Evolutionary conservation across 2,797 vertebrate species (phyloP), one percentile per base, ranked within the genome.

Genomic region (Pseudocheirus occidentalis): DNA sequence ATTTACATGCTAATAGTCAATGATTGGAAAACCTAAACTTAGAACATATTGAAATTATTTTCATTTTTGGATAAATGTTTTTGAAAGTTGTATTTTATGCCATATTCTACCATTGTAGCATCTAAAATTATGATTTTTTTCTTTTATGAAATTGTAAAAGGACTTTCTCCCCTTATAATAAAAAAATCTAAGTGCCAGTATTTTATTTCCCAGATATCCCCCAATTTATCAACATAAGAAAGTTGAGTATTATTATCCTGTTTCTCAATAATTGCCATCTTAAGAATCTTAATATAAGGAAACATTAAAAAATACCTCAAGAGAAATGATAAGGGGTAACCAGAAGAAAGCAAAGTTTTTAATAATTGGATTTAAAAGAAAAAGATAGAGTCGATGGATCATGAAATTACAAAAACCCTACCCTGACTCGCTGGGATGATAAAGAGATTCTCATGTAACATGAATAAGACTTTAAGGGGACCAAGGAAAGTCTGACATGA

Each of bases 261-360:
- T 93, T 91, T 97, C 24, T 94, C 28, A 54, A 57, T 91, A 66
- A 92, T 92, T 94, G 55, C 94, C 28, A 89, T 73, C 18, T 94
- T 7, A 87, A 81, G 66, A 92, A 55, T 59, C 0, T 73, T 57
- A n/a, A 54, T 93, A 93, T 93, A 55, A 92, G 92, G 62, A 93
- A 96, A 91, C 54, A 89, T 62, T 29, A 92, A 58, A 27, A 93
- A 3, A 27, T 21, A 62, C 6, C 27, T 10, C 11, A 55, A 96
- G 54, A 90, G 7, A 92, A 16, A 89, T 4, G 50, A 11, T 90
- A 55, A 97, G 31, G 7, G 55, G 28, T 2, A 90, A 16, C 40
- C 0, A 18, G 27, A 92, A 92, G 46, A 53, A 92, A 0, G 54
- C 18, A 59, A 4, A 55, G 90, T 90, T 94, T 94, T 92, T 92